A percentile compares a stretch with the other conserved stretches of the same genome.
Evolutionary conservation across 2,888 invertebrate genomes (phyloP).

Genomic region (Rhingia campestris): DNA sequence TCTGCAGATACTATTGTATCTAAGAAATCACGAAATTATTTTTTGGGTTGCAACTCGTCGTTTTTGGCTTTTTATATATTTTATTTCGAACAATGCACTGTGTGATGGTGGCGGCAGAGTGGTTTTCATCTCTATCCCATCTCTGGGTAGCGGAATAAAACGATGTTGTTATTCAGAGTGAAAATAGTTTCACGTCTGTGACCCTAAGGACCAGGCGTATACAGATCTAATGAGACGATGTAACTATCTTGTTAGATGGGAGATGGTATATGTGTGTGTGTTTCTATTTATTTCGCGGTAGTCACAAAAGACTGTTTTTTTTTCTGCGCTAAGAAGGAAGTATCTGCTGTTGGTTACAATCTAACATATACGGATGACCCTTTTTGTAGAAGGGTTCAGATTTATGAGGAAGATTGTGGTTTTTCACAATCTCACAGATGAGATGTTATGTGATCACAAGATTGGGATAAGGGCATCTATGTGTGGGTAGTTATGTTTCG

Average conservation of each 20-base stretch:
- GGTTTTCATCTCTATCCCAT: slow-evolving; percentile 35
- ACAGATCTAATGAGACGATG: slow-evolving; percentile 72
- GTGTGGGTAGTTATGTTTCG: slow-evolving; percentile 19
- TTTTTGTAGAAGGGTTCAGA: slow-evolving; percentile 43
- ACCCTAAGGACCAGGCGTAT: slow-evolving; percentile 60
- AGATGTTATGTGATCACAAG: slow-evolving; percentile 62
- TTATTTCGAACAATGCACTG: slow-evolving; percentile 31
- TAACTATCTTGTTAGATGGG: slow-evolving; percentile 68
- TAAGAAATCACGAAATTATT: slow-evolving; percentile 63
- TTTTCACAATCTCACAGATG: slow-evolving; percentile 64
- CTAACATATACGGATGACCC: slow-evolving; percentile 54
- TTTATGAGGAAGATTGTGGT: slow-evolving; percentile 62
- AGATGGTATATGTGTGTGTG: slow-evolving; percentile 5
- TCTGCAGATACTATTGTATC: slow-evolving; percentile 45
- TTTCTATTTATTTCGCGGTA: slow-evolving; percentile 13
- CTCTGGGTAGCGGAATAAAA: slow-evolving; percentile 41
- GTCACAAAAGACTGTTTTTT: slow-evolving; percentile 24
- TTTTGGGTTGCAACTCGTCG: slow-evolving; percentile 13
- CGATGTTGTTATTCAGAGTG: slow-evolving; percentile 68
- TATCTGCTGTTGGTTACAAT: slow-evolving; percentile 28
- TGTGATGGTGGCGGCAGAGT: slow-evolving; percentile 29
- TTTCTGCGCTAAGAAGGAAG: slow-evolving; percentile 24
- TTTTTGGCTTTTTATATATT: neutral
- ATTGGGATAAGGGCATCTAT: slow-evolving; percentile 48
- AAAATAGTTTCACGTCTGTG: slow-evolving; percentile 74